phyloP scores from a whole-genome alignment of 2,888 invertebrate genomes.

The Hemithea aestivaria region DNA sequence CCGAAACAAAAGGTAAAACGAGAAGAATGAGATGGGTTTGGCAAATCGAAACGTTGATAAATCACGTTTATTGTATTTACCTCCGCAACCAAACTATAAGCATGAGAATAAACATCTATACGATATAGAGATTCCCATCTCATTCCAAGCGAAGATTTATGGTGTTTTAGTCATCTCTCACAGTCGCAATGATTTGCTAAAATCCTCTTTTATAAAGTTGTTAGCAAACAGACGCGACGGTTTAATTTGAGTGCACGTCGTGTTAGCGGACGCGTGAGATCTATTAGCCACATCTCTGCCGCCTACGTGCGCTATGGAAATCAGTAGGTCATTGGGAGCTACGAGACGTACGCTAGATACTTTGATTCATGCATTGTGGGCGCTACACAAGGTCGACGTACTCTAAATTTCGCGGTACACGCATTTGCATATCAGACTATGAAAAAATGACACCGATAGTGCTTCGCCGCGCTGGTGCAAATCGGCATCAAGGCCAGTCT shows the following conservation, averaged over 20 bases:
- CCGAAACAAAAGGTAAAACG: background rate
- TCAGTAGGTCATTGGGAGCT: constrained; percentile 75
- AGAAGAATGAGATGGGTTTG: background rate
- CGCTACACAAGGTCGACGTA: constrained; percentile 72
- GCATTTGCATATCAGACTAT: constrained; percentile 71
- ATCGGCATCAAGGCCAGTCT: constrained; percentile 74
- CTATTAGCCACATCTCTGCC: constrained; percentile 37
- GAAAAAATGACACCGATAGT: constrained; percentile 72
- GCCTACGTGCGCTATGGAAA: constrained; percentile 68
- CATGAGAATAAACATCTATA: background rate
- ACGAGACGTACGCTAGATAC: constrained; percentile 53
- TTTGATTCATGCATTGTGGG: constrained; percentile 68
- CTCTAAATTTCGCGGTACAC: constrained; percentile 71
- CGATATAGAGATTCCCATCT: constrained; percentile 2
- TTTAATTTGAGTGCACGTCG: constrained; percentile 30
- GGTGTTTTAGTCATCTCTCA: constrained; percentile 13
- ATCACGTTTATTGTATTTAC: background rate
- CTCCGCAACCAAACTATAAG: background rate
- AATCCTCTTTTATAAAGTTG: constrained; percentile 25
- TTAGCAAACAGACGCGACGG: constrained; percentile 24
- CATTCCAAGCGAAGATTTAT: constrained; percentile 11
- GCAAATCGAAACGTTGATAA: background rate
- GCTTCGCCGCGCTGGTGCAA: constrained; percentile 53
- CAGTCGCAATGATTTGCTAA: constrained; percentile 22
- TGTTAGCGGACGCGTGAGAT: constrained; percentile 32